Base-by-base conservation (phyloP, 2,797 vertebrate genomes). In the Tauraco hartlaubi region DNA sequence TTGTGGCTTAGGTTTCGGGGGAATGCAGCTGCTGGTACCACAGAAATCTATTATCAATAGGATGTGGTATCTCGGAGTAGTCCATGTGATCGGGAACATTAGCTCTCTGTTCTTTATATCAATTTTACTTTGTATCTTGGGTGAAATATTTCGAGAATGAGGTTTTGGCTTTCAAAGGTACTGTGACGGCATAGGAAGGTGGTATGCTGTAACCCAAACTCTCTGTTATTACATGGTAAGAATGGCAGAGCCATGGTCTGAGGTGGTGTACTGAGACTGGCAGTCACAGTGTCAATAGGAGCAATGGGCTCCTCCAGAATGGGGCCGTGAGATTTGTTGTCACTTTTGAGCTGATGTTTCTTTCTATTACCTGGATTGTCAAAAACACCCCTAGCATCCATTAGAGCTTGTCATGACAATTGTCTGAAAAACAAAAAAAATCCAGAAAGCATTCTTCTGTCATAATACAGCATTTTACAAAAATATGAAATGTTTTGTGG, bases 371-470 rank as follows among this genome's bases (percentile, higher is more conserved):
- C 33, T 48, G n/a, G 19, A 77, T 92, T 89, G 92, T 93, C 63
- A 88, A 76, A 92, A 90, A 31, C 41, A 76, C 9, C 37, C 26
- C 48, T 91, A 64, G 26, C 69, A 76, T 91, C 77, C 72, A 43
- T 93, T 94, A 89, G 84, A 93, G 75, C 44, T 96, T 95, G 75
- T 89, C 68, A 83, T 89, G 81, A 83, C 67, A 91, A 80, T 52
- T 91, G 74, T 77, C 79, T 67, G 67, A 18, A 2, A 35, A 35
- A 35, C 35, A 66, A 20, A 77, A n/a, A 67, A 14, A 29, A 86
- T 87, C 31, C 46, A 87, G 63, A 79, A 85, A 89, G 85, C 37
- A 51, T 77, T 76, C 11, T 74, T 85, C 31, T 93, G 84, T 91
- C 94, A 96, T 91, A 95, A 91, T 68, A 68, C 7, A 77, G 21